These are phyloP conservation scores for Maconellicoccus hirsutus DNA, from an alignment of 1,140 invertebrate genomes.

Conservation along the genomic window DNA sequence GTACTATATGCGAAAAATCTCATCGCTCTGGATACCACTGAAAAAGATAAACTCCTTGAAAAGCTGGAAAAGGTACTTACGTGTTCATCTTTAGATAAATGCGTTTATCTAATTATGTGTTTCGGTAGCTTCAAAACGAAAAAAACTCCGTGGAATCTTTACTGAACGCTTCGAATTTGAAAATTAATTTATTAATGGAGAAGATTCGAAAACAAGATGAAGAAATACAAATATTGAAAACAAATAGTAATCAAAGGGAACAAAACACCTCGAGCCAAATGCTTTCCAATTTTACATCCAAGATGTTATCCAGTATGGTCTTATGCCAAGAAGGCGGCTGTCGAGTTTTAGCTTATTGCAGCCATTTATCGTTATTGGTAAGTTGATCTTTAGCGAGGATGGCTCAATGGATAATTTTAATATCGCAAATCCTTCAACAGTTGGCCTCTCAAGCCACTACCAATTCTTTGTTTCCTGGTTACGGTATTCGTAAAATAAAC, in stretches of 20 bases:
- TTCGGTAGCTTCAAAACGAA: not conserved
- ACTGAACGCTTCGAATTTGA: not conserved
- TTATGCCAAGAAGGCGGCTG: not conserved
- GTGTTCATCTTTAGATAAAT: not conserved
- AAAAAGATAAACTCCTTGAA: conserved; percentile 44
- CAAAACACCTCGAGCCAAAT: not conserved
- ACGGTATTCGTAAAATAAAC: conserved; percentile 64
- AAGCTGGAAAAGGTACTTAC: conserved; percentile 38
- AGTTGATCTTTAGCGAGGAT: not conserved
- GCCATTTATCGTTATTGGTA: not conserved
- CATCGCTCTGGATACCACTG: conserved; percentile 50
- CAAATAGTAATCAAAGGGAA: not conserved
- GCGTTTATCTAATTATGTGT: not conserved
- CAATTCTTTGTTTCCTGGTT: conserved; percentile 54
- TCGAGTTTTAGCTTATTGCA: not conserved
- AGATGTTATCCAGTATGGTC: not conserved
- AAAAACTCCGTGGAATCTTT: not conserved
- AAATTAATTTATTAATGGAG: not conserved
- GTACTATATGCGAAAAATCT: conserved; percentile 54
- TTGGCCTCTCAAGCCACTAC: conserved; percentile 25
- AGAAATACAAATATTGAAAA: not conserved
- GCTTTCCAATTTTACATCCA: not conserved
- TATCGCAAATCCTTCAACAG: not conserved
- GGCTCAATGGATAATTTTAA: too few relatives aligned
- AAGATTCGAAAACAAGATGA: not conserved